Conservation (phyloP, 2,113 vertebrate genomes). For the Trochalopteron elliotii region DNA sequence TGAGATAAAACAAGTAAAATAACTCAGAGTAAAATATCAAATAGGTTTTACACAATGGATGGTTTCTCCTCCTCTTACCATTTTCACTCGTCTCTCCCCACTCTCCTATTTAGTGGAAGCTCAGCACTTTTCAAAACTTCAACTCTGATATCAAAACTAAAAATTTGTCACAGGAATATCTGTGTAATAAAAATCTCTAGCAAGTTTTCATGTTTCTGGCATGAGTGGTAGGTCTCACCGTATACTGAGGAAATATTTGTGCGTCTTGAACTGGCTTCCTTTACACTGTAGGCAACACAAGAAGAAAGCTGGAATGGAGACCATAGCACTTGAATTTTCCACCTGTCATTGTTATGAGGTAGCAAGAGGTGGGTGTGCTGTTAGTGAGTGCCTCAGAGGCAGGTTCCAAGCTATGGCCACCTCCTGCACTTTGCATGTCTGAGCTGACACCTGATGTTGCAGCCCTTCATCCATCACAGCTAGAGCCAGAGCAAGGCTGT, state of each 20-base stretch:
- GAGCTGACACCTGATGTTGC: neutral
- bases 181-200: neutral
- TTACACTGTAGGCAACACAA: neutral
- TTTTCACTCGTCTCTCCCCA: neutral
- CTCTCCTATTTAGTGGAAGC: neutral
- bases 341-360: neutral
- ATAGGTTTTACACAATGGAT: neutral
- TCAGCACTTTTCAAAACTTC: neutral
- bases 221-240: neutral
- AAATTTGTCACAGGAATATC: neutral
- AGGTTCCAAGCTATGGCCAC: neutral
- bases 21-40: conserved; percentile 27
- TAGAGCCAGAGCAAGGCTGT: neutral
- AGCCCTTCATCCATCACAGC: neutral
- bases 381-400: neutral
- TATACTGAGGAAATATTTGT: neutral
- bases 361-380: neutral
- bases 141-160: neutral
- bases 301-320: neutral
- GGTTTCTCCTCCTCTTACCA: neutral
- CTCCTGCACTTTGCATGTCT: neutral
- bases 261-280: neutral
- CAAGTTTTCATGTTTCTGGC: neutral
- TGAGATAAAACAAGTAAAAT: conserved; percentile 48
- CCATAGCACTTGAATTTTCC: neutral